Conservation (phyloP, 2,797 vertebrate species). For the Perodicticus potto region DNA sequence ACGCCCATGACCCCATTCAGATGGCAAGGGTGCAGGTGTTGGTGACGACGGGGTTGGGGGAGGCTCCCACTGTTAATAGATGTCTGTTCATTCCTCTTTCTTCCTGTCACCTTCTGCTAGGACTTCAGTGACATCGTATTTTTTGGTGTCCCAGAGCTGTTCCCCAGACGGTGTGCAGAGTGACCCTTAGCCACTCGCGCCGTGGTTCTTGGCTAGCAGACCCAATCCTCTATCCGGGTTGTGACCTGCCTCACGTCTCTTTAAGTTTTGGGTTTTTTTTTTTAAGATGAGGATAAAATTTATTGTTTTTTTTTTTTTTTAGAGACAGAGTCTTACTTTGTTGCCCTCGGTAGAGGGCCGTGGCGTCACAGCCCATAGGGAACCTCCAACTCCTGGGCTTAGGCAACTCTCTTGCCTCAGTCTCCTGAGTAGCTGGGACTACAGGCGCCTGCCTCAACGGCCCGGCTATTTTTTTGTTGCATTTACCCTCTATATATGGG, state of each 20-base stretch:
- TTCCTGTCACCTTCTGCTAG: constrained; percentile 78
- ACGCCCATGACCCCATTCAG: constrained; percentile 75
- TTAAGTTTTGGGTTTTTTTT: too few relatives aligned
- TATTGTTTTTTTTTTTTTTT: too few relatives aligned
- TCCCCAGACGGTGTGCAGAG: constrained; percentile 60
- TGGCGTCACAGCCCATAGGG: too few relatives aligned
- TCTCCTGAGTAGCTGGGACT: too few relatives aligned
- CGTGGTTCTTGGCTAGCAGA: constrained; percentile 70
- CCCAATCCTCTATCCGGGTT: constrained; percentile 43
- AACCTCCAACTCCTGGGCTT: too few relatives aligned
- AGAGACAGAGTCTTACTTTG: too few relatives aligned
- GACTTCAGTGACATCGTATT: constrained; percentile 65
- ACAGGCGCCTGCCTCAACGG: too few relatives aligned
- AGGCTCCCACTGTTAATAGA: constrained; percentile 69
- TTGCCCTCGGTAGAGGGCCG: too few relatives aligned
- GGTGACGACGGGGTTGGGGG: constrained; percentile 76
- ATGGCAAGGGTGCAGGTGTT: constrained; percentile 75
- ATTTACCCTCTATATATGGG: too few relatives aligned
- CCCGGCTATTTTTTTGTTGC: too few relatives aligned
- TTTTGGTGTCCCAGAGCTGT: constrained; percentile 65
- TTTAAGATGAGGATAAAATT: too few relatives aligned
- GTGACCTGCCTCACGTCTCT: constrained; percentile 67
- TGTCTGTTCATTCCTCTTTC: constrained; percentile 59
- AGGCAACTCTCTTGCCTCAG: too few relatives aligned
- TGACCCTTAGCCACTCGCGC: constrained; percentile 41